phyloP scores from a whole-genome alignment of 1,140 invertebrate genomes.

The Metaphire vulgaris region DNA sequence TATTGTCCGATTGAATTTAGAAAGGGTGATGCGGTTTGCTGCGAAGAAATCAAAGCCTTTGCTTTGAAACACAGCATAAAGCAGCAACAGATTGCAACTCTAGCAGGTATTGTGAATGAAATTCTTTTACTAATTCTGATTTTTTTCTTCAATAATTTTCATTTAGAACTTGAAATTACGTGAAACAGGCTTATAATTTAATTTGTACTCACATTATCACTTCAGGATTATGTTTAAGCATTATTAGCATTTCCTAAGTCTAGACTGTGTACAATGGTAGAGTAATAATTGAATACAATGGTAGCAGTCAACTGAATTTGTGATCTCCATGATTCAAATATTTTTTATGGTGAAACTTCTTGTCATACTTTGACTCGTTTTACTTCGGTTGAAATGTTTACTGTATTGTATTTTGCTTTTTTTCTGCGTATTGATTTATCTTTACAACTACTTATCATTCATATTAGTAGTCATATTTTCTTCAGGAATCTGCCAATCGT shows the following conservation, averaged over 20 bases:
- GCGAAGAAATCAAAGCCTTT: slow-evolving; percentile 45
- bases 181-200: no score
- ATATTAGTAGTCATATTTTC: slow-evolving; percentile 24
- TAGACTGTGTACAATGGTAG: background rate
- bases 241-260: background rate
- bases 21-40: slow-evolving; percentile 40
- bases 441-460: slow-evolving; percentile 7
- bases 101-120: slow-evolving; percentile 39
- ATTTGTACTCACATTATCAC: no score
- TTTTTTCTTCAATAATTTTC: background rate
- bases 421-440: slow-evolving; percentile 2
- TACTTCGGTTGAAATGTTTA: background rate
- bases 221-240: slow-evolving; percentile 17
- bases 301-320: background rate
- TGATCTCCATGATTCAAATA: background rate
- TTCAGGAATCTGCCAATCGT: slow-evolving; percentile 44
- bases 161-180: background rate
- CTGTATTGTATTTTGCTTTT: background rate
- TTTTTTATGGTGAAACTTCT: background rate
- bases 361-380: background rate
- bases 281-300: background rate
- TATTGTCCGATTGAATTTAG: slow-evolving; percentile 33
- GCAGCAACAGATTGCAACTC: slow-evolving; percentile 47
- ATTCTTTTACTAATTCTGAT: background rate
- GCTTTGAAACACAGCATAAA: slow-evolving; percentile 45